These are phyloP conservation scores for Crossoptilon crossoptilon DNA, from an alignment of 2,797 vertebrate species.

Conservation along the genomic window DNA sequence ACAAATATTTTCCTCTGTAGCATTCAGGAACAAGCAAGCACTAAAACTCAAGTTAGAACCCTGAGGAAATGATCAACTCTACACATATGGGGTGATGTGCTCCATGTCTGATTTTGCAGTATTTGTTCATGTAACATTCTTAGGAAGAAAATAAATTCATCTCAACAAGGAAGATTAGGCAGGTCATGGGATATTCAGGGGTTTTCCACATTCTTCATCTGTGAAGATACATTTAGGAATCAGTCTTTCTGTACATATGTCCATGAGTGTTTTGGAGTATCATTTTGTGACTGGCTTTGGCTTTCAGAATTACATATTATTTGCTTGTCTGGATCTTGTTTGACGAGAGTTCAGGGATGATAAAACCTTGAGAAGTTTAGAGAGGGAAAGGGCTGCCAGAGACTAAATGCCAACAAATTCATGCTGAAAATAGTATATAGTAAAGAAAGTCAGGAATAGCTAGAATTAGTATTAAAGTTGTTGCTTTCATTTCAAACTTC, in stretches of 20 bases:
- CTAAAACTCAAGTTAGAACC: neutral
- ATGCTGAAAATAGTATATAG: neutral
- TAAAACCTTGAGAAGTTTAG: neutral
- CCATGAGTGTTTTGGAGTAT: neutral
- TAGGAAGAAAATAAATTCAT: neutral
- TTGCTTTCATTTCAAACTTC: neutral
- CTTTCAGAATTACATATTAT: neutral
- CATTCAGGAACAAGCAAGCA: neutral
- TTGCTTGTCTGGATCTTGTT: neutral
- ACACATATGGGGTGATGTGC: neutral
- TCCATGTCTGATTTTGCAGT: neutral
- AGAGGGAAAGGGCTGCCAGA: neutral
- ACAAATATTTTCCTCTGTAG: neutral
- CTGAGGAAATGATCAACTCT: neutral
- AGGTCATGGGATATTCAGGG: neutral
- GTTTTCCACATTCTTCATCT: neutral
- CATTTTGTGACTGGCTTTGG: neutral
- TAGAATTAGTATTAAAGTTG: neutral
- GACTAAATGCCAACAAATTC: neutral
- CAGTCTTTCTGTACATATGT: neutral
- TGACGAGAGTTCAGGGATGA: neutral
- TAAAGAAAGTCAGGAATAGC: neutral
- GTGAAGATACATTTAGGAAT: neutral
- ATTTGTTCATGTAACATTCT: neutral
- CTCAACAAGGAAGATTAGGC: neutral